A percentile compares a stretch with the other conserved stretches of the same genome.
Conservation (phyloP, 2,888 invertebrate species). For the Hydraecia micacea region DNA sequence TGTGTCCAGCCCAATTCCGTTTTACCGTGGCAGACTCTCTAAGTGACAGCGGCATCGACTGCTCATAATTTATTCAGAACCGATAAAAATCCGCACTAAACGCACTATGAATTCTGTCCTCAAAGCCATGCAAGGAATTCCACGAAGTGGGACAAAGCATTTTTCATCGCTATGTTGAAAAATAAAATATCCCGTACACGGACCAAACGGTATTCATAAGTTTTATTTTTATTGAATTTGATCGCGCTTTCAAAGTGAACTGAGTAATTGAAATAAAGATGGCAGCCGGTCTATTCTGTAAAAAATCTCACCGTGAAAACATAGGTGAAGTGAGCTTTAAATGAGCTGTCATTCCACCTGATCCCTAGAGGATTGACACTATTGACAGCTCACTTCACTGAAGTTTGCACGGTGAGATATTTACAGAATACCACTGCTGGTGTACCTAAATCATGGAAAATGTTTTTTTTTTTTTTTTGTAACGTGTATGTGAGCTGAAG, state of each 20-base stretch:
- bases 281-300: too few relatives aligned
- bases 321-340: too few relatives aligned
- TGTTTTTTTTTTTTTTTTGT: too few relatives aligned
- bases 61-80: neutral
- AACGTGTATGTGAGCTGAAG: neutral
- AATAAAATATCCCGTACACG: constrained; percentile 55
- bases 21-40: neutral
- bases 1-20: neutral
- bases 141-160: constrained; percentile 67
- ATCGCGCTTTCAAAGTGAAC: constrained; percentile 5
- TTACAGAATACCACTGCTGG: too few relatives aligned
- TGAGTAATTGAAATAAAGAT: neutral
- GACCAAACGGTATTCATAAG: constrained; percentile 29
- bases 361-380: too few relatives aligned
- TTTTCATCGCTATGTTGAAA: constrained; percentile 64
- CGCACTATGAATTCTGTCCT: constrained; percentile 66
- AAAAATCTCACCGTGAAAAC: too few relatives aligned
- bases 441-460: neutral
- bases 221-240: constrained; percentile 49
- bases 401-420: too few relatives aligned
- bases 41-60: neutral
- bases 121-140: constrained; percentile 56
- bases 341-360: too few relatives aligned
- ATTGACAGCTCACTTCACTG: too few relatives aligned
- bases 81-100: neutral